Base-by-base conservation (phyloP, 2,888 invertebrate species). In the Temnothorax rugatulus region DNA sequence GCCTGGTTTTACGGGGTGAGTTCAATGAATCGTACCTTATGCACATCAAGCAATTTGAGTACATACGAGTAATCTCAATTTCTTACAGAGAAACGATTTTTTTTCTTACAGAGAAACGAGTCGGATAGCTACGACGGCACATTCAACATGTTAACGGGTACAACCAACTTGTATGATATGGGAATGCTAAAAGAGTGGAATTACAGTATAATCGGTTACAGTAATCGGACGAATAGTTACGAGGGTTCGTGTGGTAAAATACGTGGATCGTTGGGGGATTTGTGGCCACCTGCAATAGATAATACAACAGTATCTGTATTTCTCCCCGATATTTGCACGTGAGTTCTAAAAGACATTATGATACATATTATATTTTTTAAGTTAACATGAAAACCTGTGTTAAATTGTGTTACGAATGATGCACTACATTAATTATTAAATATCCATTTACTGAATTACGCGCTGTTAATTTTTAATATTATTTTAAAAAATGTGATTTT, bases 1-100 rank as follows among this genome's bases (percentile, higher is more conserved):
- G 99, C 97, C 13, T 98, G 98, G 97, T 98, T 99, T 93, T 97
- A 97, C 92, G 95, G 95, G 77, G 98, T 98, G 94, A 96, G 96
- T 96, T 9, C 15, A 66, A 75, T 11, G 38, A 1, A 11, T 59
- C 54, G 54, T 25, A 74, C 1, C 0, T 34, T 7, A 7, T 44
- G 25, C 18, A n/a, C n/a, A n/a, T n/a, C n/a, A n/a, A n/a, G n/a
- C n/a, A 29, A 57, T 41, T 54, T 34, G 15, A 47, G n/a, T n/a
- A n/a, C 8, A 38, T 64, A 29, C 29, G 29, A 29, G 29, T 29
- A 25, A 52, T 66, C 69, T 79, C 41, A 44, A 63, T 52, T 57
- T 84, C n/a, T n/a, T n/a, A n/a, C n/a, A n/a, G n/a, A n/a, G n/a
- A n/a, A n/a, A n/a, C n/a, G n/a, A n/a, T 83, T n/a, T n/a, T n/a